Percentiles rank a stretch among this genome's conserved stretches.
Conservation (phyloP, 37 sponge, comb jelly and placozoan species). For the Bolinopsis microptera region DNA sequence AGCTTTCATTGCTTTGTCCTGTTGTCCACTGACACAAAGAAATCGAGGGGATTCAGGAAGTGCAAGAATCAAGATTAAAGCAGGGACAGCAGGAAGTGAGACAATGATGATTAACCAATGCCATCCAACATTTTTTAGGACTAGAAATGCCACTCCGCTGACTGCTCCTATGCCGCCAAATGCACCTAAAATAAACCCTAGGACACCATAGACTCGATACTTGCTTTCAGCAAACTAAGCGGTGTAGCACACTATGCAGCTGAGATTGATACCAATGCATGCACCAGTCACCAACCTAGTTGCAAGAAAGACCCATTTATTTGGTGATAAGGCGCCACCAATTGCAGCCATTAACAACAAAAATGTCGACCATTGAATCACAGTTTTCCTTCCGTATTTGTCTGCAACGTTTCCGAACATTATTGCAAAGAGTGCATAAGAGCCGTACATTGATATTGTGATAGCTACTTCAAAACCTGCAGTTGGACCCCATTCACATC, state of each 20-base stretch:
- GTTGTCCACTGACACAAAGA: neutral
- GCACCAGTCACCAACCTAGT: neutral
- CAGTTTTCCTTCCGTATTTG: neutral
- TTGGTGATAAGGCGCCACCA: neutral
- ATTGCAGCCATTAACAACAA: neutral
- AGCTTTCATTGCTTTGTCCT: constrained; percentile 4
- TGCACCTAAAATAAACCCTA: neutral
- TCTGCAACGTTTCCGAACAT: neutral
- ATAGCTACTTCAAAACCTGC: neutral
- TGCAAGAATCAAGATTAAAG: neutral
- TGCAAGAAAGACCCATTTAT: constrained; percentile 20
- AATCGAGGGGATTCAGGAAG: constrained; percentile 20
- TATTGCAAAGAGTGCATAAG: neutral
- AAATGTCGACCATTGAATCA: neutral
- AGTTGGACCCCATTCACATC: constrained; percentile 19
- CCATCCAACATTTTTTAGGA: neutral
- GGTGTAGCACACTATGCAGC: neutral
- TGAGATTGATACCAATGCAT: neutral
- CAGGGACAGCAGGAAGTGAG: neutral
- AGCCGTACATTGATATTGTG: neutral
- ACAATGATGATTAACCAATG: neutral
- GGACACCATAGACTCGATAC: neutral
- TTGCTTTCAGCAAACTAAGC: constrained; percentile 22
- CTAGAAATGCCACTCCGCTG: neutral
- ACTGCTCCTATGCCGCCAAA: neutral